Conservation (phyloP, 2,113 vertebrate genomes). For the Mus pahari region DNA sequence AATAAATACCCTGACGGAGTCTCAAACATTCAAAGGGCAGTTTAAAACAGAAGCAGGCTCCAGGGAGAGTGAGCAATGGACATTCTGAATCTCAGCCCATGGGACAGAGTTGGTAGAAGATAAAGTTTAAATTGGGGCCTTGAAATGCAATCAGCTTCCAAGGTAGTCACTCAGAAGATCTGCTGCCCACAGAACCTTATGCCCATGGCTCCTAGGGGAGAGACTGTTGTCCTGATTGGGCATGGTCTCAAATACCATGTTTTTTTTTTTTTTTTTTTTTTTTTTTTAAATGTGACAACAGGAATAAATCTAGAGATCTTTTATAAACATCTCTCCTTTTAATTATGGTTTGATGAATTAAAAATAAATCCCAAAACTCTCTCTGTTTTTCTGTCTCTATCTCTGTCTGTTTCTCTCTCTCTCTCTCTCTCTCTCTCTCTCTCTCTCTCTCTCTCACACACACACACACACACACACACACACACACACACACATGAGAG, state of each 20-base stretch:
- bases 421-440: no score
- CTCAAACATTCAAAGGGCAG: neutral
- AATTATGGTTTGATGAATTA: neutral
- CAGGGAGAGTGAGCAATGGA: neutral
- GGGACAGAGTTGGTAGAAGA: neutral
- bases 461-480: neutral
- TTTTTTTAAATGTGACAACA: neutral
- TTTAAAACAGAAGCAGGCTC: neutral
- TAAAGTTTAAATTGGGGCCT: neutral
- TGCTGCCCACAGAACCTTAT: neutral
- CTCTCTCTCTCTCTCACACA: no score
- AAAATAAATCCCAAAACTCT: neutral
- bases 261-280: neutral
- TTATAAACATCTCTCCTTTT: neutral
- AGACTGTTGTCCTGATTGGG: neutral
- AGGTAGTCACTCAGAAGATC: neutral
- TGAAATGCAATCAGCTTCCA: neutral
- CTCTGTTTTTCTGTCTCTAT: no score
- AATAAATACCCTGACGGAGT: neutral
- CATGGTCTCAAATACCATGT: neutral
- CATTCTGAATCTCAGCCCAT: neutral
- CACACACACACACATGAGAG: neutral
- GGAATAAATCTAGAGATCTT: neutral
- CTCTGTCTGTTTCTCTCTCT: no score
- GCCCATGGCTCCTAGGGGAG: no score